Conservation (phyloP, 2,888 invertebrate species). For the Graphium colonna region DNA sequence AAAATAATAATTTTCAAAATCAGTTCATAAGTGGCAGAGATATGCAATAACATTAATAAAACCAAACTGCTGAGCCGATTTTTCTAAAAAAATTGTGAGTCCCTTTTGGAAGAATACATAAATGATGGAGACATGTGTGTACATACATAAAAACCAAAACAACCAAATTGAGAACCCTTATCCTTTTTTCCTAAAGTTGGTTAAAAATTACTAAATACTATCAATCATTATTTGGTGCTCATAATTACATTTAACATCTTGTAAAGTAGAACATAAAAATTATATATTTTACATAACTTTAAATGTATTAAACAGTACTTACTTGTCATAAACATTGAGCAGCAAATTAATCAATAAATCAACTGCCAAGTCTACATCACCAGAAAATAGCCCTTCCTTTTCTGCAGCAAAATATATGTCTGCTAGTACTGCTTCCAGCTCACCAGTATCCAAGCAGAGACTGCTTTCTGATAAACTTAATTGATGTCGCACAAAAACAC, state of each 20-base stretch:
- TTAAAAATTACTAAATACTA: no score
- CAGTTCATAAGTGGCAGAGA: no score
- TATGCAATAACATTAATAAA: no score
- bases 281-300: neutral
- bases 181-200: no score
- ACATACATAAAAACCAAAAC: neutral
- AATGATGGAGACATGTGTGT: no score
- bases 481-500: slow-evolving; percentile 86
- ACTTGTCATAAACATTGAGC: slow-evolving; percentile 85
- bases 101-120: no score
- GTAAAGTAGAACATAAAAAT: slow-evolving; percentile 1
- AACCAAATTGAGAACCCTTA: no score
- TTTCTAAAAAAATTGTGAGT: no score
- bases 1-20: no score
- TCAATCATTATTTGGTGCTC: no score
- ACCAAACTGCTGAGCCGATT: no score
- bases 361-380: slow-evolving; percentile 82
- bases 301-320: slow-evolving; percentile 34
- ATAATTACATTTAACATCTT: no score
- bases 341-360: slow-evolving; percentile 84
- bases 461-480: slow-evolving; percentile 85
- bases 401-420: slow-evolving; percentile 87
- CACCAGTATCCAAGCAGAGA: slow-evolving; percentile 82
- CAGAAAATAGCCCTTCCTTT: slow-evolving; percentile 81
- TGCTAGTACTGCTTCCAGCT: slow-evolving; percentile 85